Base-by-base conservation (phyloP, 1,140 invertebrate species). In the Drosophila pallidifrons region DNA sequence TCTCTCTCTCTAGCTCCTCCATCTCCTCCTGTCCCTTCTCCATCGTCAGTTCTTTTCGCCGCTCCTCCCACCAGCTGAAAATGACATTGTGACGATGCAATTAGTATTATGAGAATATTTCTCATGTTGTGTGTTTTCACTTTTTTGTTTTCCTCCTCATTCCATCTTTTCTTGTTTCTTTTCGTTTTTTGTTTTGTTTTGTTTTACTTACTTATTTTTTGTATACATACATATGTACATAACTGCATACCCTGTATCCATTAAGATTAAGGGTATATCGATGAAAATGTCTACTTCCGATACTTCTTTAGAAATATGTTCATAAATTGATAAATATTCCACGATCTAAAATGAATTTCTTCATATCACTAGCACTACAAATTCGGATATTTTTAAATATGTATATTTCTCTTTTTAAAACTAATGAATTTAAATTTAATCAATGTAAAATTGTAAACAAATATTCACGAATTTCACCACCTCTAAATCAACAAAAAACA, bases 31-130 rank as follows among this genome's bases (percentile, higher is more conserved):
- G 20, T 25, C 8, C 7, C 8, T 30, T n/a, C 32, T 49, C 20
- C 20, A 3, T 25, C 20, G 20, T 25, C 20, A 25, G 20, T 25
- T 25, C 20, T 3, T 25, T 25, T 25, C 3, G 0, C n/a, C 13
- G 5, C 16, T 30, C 46, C 15, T 28, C 38, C 6, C 51, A 8
- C 77, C 16, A 45, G 55, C 63, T 70, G 61, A 91, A 91, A 91
- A 91, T 91, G 88, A 91, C 88, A 91, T 91, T 91, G 88, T 91
- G 83, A 91, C 88, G 91, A 91, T 91, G 88, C 88, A 91, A 91
- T 91, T 91, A 91, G 88, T 91, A 91, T 91, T 91, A 91, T 91
- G 88, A 91, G 73, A 91, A 91, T 85, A 76, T 89, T 89, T 89
- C 85, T 85, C 75, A 85, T 88, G 75, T 79, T 86, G 76, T 80